phyloP scores from a whole-genome alignment of 2,888 invertebrate genomes.

The Mythimna albipuncta region DNA sequence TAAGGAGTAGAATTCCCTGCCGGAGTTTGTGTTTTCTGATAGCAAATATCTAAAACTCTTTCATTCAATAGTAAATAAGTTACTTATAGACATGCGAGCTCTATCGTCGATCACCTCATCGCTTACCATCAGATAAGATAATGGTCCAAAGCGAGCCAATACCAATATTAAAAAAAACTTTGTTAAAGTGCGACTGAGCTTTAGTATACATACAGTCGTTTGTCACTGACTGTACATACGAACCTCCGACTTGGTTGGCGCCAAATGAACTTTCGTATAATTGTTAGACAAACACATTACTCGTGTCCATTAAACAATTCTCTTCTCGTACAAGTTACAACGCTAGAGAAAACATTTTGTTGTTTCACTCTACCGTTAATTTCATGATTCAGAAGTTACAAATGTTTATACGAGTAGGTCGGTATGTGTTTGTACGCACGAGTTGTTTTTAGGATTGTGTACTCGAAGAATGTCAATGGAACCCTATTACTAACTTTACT shows the following conservation, averaged over 20 bases:
- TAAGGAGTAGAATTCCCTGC: no score
- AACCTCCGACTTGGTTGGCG: constrained; percentile 23
- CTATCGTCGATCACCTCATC: no score
- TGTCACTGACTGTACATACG: background rate
- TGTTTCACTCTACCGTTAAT: constrained; percentile 25
- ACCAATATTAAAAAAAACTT: no score
- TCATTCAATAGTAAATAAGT: no score
- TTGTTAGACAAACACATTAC: constrained; percentile 34
- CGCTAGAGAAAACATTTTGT: background rate
- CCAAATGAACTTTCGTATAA: constrained; percentile 32
- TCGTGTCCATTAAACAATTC: constrained; percentile 40
- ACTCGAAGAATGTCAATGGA: no score
- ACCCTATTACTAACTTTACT: no score
- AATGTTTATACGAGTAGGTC: background rate
- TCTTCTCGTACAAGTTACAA: constrained; percentile 6
- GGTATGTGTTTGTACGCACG: background rate
- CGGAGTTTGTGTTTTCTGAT: no score
- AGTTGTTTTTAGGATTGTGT: background rate
- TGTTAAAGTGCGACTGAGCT: background rate
- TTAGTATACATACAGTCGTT: no score
- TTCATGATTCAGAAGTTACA: background rate
- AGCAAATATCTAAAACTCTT: no score
- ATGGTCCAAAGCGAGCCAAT: no score
- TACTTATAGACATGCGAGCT: no score
- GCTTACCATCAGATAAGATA: no score